Percentiles rank a stretch among this genome's conserved stretches.
These are phyloP conservation scores for Tetraneura akinire DNA, from an alignment of 1,140 invertebrate genomes.

Conservation along the genomic window DNA sequence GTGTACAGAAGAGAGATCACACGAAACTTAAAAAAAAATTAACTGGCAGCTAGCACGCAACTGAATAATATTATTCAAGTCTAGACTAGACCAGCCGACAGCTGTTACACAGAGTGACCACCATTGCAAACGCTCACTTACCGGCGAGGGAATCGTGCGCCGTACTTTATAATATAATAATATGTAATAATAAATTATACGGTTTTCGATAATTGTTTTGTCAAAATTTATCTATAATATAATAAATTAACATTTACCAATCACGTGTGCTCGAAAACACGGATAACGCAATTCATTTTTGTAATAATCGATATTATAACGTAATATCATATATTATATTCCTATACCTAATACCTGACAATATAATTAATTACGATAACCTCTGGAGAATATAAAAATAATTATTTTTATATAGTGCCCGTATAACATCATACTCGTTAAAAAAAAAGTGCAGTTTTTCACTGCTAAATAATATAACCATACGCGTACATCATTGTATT, in stretches of 20 bases:
- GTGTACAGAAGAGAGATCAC: constrained; percentile 39
- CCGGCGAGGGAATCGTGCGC: not conserved
- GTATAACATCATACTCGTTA: no score
- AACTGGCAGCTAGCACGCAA: constrained; percentile 50
- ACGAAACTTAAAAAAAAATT: constrained; percentile 47
- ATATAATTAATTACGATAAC: constrained; percentile 42
- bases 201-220: constrained; percentile 40
- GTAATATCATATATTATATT: not conserved
- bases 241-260: constrained; percentile 18
- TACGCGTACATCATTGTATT: not conserved
- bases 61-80: constrained; percentile 50
- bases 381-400: constrained; percentile 15
- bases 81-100: constrained; percentile 50
- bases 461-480: not conserved
- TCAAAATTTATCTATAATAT: constrained; percentile 50
- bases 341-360: not conserved
- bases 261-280: constrained; percentile 15
- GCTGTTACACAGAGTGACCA: constrained; percentile 49
- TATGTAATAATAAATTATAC: no score
- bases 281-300: not conserved
- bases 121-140: constrained; percentile 33
- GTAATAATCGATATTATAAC: no score
- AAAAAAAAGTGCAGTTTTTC: not conserved
- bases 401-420: not conserved
- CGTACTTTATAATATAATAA: not conserved